Percentiles rank a stretch among this genome's conserved stretches.
Evolutionary conservation across 2,113 vertebrate genomes (phyloP).

Genomic region (Python bivittatus): DNA sequence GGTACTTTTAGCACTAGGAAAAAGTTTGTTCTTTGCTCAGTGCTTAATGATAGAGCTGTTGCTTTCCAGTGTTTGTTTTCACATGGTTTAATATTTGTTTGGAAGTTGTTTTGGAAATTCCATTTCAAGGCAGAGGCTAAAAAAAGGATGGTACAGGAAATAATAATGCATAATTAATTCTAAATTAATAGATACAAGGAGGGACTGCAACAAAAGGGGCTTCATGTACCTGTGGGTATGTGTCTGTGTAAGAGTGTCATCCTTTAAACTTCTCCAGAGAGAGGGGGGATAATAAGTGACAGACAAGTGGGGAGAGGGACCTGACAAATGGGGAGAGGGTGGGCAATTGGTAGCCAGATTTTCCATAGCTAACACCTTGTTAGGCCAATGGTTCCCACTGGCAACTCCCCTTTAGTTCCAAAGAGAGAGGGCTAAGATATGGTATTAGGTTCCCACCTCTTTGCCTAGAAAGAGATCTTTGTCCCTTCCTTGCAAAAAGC

Average conservation of each 20-base stretch:
- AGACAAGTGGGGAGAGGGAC: background rate
- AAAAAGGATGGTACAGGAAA: too few species aligned
- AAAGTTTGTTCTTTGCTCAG: too few species aligned
- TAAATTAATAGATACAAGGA: too few species aligned
- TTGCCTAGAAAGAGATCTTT: background rate
- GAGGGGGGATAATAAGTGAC: background rate
- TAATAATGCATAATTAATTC: too few species aligned
- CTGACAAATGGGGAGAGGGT: background rate
- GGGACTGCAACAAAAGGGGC: too few species aligned
- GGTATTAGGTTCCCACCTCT: background rate
- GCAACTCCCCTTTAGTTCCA: background rate
- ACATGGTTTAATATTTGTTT: too few species aligned
- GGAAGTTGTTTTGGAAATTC: too few species aligned
- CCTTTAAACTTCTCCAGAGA: background rate
- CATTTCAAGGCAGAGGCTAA: too few species aligned
- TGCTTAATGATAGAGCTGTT: too few species aligned
- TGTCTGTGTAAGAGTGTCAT: background rate
- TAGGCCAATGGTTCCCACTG: background rate
- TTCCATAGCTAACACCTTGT: background rate
- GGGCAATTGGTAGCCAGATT: background rate
- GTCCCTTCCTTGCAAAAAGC: background rate
- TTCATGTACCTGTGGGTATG: background rate
- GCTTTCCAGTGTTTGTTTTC: too few species aligned
- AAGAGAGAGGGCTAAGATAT: background rate
- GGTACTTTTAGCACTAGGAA: too few species aligned